phyloP scores from a whole-genome alignment of 1,140 invertebrate species.

The Pygmarrhopalites habei region DNA sequence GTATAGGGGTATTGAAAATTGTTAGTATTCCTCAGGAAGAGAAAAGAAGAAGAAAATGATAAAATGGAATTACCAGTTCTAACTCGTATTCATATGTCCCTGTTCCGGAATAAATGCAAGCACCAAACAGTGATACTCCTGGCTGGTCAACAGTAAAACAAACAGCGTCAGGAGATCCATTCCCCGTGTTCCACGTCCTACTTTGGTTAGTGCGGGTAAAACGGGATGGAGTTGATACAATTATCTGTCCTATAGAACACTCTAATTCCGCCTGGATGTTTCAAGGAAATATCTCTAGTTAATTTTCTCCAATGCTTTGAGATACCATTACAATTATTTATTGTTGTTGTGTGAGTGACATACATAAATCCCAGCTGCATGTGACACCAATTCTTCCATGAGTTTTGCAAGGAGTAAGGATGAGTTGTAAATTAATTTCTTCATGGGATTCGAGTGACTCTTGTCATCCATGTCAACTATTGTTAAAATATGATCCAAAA shows the following conservation, averaged over 20 bases:
- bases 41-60: no score
- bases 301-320: no score
- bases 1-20: no score
- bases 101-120: constrained; percentile 78
- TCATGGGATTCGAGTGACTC: constrained; percentile 50
- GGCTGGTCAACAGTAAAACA: constrained; percentile 85
- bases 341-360: no score
- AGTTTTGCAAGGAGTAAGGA: constrained; percentile 77
- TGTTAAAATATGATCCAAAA: constrained; percentile 71
- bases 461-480: constrained; percentile 72
- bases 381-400: constrained; percentile 78
- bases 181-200: constrained; percentile 92
- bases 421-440: constrained; percentile 69
- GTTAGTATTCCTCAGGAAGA: no score
- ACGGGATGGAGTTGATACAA: constrained; percentile 77
- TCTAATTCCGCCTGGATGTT: constrained; percentile 41
- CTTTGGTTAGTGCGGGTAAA: constrained; percentile 82
- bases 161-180: constrained; percentile 93
- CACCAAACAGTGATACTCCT: constrained; percentile 79
- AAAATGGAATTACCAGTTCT: no score
- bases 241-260: constrained; percentile 53
- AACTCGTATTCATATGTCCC: constrained; percentile 84
- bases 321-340: neutral
- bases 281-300: no score
- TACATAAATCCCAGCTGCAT: constrained; percentile 59